phyloP scores from a whole-genome alignment of 2,113 vertebrate genomes.

The Monarcha castaneiventris region DNA sequence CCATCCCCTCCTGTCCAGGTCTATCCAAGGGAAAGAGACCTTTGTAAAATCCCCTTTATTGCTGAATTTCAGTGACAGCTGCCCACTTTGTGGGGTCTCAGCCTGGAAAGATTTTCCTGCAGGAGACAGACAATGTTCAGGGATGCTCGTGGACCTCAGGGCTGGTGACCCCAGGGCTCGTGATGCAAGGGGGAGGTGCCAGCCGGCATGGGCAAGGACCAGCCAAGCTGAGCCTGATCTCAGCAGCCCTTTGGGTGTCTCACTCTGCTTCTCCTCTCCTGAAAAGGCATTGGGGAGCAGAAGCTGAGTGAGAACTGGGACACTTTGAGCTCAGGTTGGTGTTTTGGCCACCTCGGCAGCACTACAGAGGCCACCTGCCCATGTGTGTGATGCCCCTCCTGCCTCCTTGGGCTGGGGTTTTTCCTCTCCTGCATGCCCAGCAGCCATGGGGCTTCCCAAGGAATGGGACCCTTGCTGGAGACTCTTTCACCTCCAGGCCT shows the following conservation, averaged over 20 bases:
- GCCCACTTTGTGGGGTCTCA: not conserved
- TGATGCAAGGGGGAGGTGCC: not conserved
- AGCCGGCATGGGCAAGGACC: not conserved
- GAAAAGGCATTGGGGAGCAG: not conserved
- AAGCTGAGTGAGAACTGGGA: not conserved
- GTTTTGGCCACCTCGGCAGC: not conserved
- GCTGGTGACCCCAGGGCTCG: rapidly evolving
- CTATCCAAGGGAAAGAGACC: too few relatives aligned
- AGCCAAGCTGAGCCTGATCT: not conserved
- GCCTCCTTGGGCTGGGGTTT: not conserved
- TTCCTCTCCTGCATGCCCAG: rapidly evolving
- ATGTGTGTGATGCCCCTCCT: rapidly evolving
- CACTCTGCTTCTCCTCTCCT: not conserved
- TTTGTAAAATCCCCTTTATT: not conserved
- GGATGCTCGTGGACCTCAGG: rapidly evolving
- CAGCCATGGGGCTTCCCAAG: rapidly evolving
- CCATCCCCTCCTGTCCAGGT: not conserved
- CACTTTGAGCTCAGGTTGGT: rapidly evolving
- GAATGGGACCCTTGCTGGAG: not conserved
- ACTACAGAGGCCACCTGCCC: not conserved
- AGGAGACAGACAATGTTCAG: not conserved
- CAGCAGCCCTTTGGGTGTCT: not conserved
- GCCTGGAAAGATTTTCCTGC: not conserved
- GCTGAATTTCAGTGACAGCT: rapidly evolving
- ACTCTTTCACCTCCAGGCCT: not conserved